Evolutionary conservation across 2,797 vertebrate genomes (phyloP).

Genomic region (Labeo calbasu): DNA sequence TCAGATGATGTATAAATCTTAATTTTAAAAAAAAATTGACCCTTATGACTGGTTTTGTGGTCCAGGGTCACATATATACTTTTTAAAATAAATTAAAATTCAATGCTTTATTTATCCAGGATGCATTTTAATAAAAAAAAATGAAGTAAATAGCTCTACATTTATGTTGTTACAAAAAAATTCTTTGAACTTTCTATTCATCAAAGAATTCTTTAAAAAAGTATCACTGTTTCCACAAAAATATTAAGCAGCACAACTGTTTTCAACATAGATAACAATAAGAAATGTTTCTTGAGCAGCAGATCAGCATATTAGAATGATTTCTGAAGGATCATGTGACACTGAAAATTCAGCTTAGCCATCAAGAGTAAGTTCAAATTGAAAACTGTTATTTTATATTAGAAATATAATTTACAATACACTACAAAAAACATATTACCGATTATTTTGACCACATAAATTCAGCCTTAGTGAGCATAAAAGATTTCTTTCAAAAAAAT

Average conservation of each 20-base stretch:
- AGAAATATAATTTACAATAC: background rate
- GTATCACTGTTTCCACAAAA: background rate
- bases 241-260: background rate
- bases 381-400: background rate
- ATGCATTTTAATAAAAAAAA: too few species aligned
- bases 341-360: background rate
- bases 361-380: background rate
- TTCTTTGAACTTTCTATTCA: too few species aligned
- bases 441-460: background rate
- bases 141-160: too few species aligned
- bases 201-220: too few species aligned
- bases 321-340: background rate
- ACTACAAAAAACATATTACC: background rate
- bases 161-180: too few species aligned
- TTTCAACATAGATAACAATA: background rate
- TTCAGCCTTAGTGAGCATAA: background rate
- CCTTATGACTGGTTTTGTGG: too few species aligned
- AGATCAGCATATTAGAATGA: background rate
- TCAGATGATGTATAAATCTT: too few species aligned
- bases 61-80: too few species aligned
- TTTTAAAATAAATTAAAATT: too few species aligned
- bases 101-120: too few species aligned
- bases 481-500: background rate
- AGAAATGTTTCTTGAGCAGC: background rate
- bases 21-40: too few species aligned